Conservation (phyloP, 1,140 invertebrate species). For the Pseudoatta argentina region DNA sequence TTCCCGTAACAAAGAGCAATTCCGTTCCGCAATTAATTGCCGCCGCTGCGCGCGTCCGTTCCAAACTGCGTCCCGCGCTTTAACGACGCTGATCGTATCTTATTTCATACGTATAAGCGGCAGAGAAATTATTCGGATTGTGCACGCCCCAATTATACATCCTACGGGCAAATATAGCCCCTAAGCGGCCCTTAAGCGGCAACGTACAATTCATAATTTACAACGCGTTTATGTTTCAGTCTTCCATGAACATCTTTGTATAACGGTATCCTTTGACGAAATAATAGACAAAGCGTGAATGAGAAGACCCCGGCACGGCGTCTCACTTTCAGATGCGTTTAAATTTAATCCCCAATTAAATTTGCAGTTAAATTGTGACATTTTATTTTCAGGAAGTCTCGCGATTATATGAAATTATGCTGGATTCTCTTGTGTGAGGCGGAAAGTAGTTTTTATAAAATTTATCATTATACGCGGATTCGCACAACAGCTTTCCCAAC, state of each 20-base stretch:
- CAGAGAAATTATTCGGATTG: slow-evolving; percentile 19
- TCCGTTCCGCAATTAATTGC: slow-evolving; percentile 51
- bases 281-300: neutral
- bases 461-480: slow-evolving; percentile 12
- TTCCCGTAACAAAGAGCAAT: slow-evolving; percentile 39
- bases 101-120: slow-evolving; percentile 38
- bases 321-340: slow-evolving; percentile 13
- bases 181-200: slow-evolving; percentile 12
- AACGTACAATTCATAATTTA: slow-evolving; percentile 22
- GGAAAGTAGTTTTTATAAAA: slow-evolving; percentile 4
- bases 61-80: slow-evolving; percentile 19
- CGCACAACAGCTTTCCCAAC: neutral
- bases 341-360: slow-evolving; percentile 34
- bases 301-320: neutral
- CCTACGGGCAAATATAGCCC: slow-evolving; percentile 19
- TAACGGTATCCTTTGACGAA: neutral
- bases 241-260: neutral
- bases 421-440: neutral
- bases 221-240: slow-evolving; percentile 3
- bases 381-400: neutral
- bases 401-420: neutral
- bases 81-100: slow-evolving; percentile 44
- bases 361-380: neutral
- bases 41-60: slow-evolving; percentile 27
- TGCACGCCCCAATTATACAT: slow-evolving; percentile 27